Evolutionary conservation across 35 echinoderm and acorn worm genomes (phyloP), one percentile per base, ranked within the genome.

Genomic region (Hemicentrotus pulcherrimus): DNA sequence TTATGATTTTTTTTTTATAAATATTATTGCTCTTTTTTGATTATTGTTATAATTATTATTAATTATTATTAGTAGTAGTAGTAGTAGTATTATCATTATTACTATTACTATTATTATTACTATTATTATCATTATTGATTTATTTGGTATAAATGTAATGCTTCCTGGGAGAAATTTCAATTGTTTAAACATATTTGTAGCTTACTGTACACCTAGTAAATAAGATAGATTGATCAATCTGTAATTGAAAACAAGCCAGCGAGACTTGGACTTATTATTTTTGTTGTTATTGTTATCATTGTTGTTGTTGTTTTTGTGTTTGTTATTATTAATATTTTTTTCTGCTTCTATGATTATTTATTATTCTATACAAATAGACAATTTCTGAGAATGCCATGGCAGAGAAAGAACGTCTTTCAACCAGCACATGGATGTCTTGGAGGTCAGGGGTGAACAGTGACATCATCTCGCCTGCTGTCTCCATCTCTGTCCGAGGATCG

Each of bases 381-480:
- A 90, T 90, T 18, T 90, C 88, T 90, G 88, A 90, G 4, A 90
- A 90, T 90, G 88, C 88, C 18, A 90, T 90, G 88, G 88, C 88
- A 6, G 88, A 90, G 88, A 90, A 90, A 47, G 88, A 90, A 30
- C 88, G 88, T 90, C 32, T 90, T 24, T 90, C 88, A 33, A 90
- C 32, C 24, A 90, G 88, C 24, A 90, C 88, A 10, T 90, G 88
- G 88, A 90, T 3, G 88, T 90, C 88, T 4, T 90, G 32, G 88
- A 90, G 88, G 88, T 90, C 88, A 90, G 88, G 88, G 88, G 88
- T 90, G 31, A 90, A 47, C 19, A 90, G 88, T 78, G 65, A 78
- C 46, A 41, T 90, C 46, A 33, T 90, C 32, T 90, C 88, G 12
- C 88, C 88, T 24, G 31, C 88, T 90, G 88, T 90, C 88, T 90